These are phyloP conservation scores for Cyanocitta stelleri DNA, from an alignment of 2,113 vertebrate species.

Conservation along the genomic window DNA sequence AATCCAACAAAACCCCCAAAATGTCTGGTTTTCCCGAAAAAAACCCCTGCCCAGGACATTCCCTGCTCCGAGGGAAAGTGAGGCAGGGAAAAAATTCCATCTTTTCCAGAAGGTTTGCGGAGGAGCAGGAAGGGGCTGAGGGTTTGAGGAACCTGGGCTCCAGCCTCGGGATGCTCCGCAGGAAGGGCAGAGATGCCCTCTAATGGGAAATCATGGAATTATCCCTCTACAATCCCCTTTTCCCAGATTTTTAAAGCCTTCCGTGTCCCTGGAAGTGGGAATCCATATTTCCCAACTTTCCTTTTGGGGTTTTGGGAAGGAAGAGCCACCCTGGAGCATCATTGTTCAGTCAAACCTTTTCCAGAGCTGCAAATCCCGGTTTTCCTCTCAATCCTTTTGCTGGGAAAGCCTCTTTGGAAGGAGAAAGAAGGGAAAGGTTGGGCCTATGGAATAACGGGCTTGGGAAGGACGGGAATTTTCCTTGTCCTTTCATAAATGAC, in stretches of 20 bases:
- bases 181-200: neutral
- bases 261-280: neutral
- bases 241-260: neutral
- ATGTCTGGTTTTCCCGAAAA: neutral
- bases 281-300: fast-evolving
- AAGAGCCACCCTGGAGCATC: neutral
- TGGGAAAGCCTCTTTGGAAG: neutral
- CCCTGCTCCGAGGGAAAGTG: neutral
- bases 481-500: neutral
- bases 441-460: neutral
- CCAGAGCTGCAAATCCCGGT: neutral
- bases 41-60: neutral
- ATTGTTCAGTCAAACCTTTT: fast-evolving
- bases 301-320: neutral
- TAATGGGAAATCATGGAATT: neutral
- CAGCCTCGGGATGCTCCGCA: neutral
- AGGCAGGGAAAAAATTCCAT: neutral
- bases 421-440: neutral
- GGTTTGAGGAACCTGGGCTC: neutral
- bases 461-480: neutral
- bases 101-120: neutral
- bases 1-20: neutral
- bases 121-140: neutral
- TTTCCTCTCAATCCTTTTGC: neutral
- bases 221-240: neutral